Conservation (phyloP, 2,888 invertebrate species). For the Drosophila phalerata region DNA sequence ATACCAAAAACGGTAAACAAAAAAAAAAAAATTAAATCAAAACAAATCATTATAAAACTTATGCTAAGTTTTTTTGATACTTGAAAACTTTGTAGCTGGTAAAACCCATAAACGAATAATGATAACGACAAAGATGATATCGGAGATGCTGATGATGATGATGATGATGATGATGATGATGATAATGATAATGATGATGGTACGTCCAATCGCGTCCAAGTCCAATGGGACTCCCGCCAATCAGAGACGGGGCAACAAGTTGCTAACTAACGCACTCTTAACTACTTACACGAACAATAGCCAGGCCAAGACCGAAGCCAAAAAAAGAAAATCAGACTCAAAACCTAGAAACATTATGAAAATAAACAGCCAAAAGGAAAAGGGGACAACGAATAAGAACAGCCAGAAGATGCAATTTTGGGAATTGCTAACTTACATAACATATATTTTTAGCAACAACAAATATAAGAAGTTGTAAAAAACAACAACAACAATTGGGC, state of each 20-base stretch:
- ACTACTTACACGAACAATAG: slow-evolving; percentile 21
- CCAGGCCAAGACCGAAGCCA: slow-evolving; percentile 45
- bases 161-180: slow-evolving; percentile 5
- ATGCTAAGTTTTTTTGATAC: slow-evolving; percentile 72
- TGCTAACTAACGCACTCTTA: slow-evolving; percentile 16
- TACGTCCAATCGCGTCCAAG: slow-evolving; percentile 59
- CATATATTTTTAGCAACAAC: slow-evolving; percentile 12
- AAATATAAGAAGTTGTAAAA: background rate
- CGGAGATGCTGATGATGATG: background rate
- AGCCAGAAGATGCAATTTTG: slow-evolving; percentile 22
- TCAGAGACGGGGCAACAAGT: slow-evolving; percentile 21
- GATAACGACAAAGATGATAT: background rate
- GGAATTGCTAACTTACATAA: slow-evolving; percentile 7
- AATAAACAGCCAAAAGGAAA: slow-evolving; percentile 41
- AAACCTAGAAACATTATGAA: slow-evolving; percentile 4
- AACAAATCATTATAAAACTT: slow-evolving; percentile 40
- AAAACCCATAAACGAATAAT: slow-evolving; percentile 52
- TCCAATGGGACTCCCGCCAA: slow-evolving; percentile 65
- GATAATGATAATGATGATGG: slow-evolving; percentile 14
- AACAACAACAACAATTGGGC: background rate
- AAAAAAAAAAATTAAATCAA: background rate
- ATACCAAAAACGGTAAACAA: background rate
- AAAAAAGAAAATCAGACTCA: slow-evolving; percentile 29
- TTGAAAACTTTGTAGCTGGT: slow-evolving; percentile 73
- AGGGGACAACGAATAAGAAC: slow-evolving; percentile 64